phyloP scores from a whole-genome alignment of 2,797 vertebrate species.

The Mycteria americana region DNA sequence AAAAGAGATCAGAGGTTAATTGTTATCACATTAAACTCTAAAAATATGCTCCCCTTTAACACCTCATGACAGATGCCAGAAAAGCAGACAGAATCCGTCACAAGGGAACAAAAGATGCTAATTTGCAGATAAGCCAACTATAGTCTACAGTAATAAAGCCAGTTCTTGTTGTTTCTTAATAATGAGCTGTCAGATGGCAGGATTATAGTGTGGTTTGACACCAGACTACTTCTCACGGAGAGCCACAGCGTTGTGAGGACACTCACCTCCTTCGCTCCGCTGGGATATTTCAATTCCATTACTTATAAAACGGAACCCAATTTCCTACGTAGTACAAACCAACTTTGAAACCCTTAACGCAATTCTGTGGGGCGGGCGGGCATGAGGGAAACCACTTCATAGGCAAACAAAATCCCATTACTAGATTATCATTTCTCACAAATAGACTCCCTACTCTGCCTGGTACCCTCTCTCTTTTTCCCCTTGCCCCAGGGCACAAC shows the following conservation, averaged over 20 bases:
- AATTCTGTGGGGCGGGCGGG: neutral
- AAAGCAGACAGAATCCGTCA: constrained; percentile 62
- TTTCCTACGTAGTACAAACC: neutral
- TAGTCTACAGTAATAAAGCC: constrained; percentile 67
- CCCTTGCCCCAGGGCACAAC: constrained; percentile 67
- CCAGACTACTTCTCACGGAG: constrained; percentile 8
- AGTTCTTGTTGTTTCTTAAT: constrained; percentile 71
- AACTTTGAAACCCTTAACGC: constrained; percentile 29
- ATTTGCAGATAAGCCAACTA: constrained; percentile 65
- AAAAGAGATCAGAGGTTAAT: constrained; percentile 66
- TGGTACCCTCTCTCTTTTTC: constrained; percentile 36
- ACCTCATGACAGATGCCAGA: constrained; percentile 53
- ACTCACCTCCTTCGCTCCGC: neutral
- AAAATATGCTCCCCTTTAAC: constrained; percentile 49
- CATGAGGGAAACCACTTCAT: neutral
- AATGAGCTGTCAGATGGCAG: constrained; percentile 72
- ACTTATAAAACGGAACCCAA: neutral
- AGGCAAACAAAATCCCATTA: constrained; percentile 56
- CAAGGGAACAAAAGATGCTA: constrained; percentile 69
- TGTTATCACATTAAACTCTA: constrained; percentile 67
- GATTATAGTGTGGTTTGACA: constrained; percentile 62
- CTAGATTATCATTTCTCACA: constrained; percentile 68
- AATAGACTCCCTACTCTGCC: constrained; percentile 30
- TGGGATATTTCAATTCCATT: neutral
- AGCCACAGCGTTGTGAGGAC: neutral